Evolutionary conservation across 2,888 invertebrate species (phyloP).

Genomic region (Apoderus coryli): DNA sequence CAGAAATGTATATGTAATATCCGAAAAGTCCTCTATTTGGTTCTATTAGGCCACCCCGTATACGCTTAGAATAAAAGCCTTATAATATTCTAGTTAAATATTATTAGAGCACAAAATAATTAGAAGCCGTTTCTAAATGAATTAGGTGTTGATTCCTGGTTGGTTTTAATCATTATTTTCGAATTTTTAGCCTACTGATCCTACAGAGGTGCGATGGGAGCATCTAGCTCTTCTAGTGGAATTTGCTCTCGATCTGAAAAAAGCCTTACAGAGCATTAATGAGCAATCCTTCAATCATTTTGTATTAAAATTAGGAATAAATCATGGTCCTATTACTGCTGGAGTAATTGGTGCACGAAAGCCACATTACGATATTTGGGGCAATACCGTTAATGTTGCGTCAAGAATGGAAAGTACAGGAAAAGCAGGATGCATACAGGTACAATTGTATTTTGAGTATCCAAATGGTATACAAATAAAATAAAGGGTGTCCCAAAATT

Average conservation of each 20-base stretch:
- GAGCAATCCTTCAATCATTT: conserved; percentile 94
- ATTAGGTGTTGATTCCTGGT: too few species aligned
- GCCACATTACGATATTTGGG: conserved; percentile 95
- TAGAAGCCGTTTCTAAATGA: too few species aligned
- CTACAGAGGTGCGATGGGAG: conserved; percentile 62
- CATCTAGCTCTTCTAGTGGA: conserved; percentile 76
- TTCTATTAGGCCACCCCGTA: too few species aligned
- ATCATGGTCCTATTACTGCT: conserved; percentile 90
- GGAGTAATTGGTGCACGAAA: conserved; percentile 91
- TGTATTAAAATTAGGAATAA: conserved; percentile 84
- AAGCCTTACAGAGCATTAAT: conserved; percentile 81
- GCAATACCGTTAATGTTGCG: conserved; percentile 93
- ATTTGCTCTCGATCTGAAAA: conserved; percentile 79
- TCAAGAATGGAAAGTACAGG: conserved; percentile 97
- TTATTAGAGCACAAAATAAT: too few species aligned
- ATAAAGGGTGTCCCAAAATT: too few species aligned
- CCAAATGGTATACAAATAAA: too few species aligned
- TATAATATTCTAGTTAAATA: too few species aligned
- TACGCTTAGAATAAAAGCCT: too few species aligned
- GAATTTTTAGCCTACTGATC: conserved; percentile 52
- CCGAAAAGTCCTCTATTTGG: too few species aligned
- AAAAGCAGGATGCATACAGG: conserved; percentile 88
- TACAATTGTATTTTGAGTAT: too few species aligned
- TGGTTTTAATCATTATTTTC: too few species aligned
- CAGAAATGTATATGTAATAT: too few species aligned